A percentile compares a stretch with the other conserved stretches of the same genome.
Evolutionary conservation across 2,888 invertebrate genomes (phyloP).

Genomic region (Psylliodes chrysocephalus): DNA sequence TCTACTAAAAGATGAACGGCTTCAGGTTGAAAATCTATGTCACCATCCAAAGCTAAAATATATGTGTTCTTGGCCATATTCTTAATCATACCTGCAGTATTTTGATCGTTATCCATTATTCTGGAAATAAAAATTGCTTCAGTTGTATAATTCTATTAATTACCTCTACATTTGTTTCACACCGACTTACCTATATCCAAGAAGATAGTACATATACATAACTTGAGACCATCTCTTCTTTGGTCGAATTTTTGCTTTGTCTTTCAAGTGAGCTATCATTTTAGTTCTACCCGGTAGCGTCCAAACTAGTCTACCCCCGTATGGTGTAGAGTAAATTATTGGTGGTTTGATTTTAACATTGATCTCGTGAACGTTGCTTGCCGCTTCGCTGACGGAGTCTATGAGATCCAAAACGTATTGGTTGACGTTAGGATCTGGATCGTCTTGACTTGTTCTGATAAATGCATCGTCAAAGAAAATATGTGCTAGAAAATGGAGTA

Average conservation of each 20-base stretch:
- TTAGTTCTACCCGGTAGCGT: constrained; percentile 85
- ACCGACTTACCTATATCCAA: constrained; percentile 83
- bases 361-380: constrained; percentile 75
- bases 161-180: too few relatives aligned
- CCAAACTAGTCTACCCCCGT: constrained; percentile 88
- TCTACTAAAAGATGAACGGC: constrained; percentile 84
- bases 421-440: constrained; percentile 79
- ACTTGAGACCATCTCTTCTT: constrained; percentile 95
- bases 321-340: constrained; percentile 82
- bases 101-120: constrained; percentile 56
- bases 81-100: constrained; percentile 66
- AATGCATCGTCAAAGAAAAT: constrained; percentile 91
- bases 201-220: constrained; percentile 94
- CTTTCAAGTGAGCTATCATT: constrained; percentile 88
- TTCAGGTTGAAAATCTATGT: constrained; percentile 86
- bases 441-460: constrained; percentile 70
- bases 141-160: background rate
- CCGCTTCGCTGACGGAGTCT: constrained; percentile 79
- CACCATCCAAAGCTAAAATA: constrained; percentile 86
- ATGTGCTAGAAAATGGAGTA: constrained; percentile 76
- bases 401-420: constrained; percentile 81
- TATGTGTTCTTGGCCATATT: constrained; percentile 80
- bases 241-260: constrained; percentile 87
- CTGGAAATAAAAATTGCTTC: too few relatives aligned
- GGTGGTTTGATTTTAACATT: constrained; percentile 75